phyloP scores from a whole-genome alignment of 2,797 vertebrate genomes.

The Rhodeus uyekii region DNA sequence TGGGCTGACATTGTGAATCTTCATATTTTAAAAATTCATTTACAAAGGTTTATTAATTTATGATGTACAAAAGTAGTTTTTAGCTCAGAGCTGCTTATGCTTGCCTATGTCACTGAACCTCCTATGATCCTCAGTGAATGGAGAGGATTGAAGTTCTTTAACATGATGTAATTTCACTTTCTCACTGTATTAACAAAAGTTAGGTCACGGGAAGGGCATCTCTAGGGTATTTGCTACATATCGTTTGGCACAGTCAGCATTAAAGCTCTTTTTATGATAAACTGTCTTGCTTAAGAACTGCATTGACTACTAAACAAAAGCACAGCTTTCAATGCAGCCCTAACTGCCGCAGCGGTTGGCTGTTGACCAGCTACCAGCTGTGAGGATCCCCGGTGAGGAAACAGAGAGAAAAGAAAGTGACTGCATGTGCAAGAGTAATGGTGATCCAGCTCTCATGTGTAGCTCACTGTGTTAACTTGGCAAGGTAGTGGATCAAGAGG shows the following conservation, averaged over 20 bases:
- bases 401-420: slow-evolving; percentile 24
- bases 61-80: background rate
- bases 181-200: background rate
- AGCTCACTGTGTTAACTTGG: slow-evolving; percentile 6
- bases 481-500: background rate
- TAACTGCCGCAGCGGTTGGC: slow-evolving; percentile 1
- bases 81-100: background rate
- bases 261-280: background rate
- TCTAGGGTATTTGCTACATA: background rate
- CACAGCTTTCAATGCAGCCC: background rate
- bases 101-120: background rate
- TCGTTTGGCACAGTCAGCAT: slow-evolving; percentile 3
- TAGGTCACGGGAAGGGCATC: background rate
- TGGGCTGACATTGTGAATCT: background rate
- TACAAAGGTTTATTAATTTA: background rate
- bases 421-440: slow-evolving; percentile 8
- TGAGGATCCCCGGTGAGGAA: slow-evolving; percentile 5
- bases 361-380: slow-evolving; percentile 5
- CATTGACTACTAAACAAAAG: background rate
- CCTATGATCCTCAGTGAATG: background rate
- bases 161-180: slow-evolving; percentile 3
- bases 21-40: background rate
- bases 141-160: slow-evolving; percentile 9
- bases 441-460: slow-evolving; percentile 23
- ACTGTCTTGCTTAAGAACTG: background rate